Conservation (phyloP, 2,888 invertebrate genomes). For the Lycophotia porphyrea region DNA sequence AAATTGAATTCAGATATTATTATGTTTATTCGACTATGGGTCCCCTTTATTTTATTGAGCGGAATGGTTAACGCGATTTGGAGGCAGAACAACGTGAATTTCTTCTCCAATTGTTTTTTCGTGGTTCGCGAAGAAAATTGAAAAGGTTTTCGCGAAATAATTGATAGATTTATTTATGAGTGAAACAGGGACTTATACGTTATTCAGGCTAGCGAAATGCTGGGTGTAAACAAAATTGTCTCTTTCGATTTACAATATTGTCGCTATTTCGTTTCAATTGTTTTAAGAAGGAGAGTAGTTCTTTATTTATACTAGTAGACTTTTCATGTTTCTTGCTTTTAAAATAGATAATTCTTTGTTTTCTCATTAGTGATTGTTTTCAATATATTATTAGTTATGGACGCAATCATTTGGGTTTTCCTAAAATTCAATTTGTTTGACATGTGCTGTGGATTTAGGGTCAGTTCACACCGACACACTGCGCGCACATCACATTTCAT, state of each 20-base stretch:
- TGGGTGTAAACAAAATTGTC: conserved; percentile 3
- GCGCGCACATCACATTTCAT: no score
- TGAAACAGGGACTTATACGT: conserved; percentile 21
- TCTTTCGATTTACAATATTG: not conserved
- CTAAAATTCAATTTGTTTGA: no score
- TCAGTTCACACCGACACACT: no score
- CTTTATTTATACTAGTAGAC: not conserved
- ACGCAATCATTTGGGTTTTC: no score
- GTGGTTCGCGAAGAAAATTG: conserved; percentile 42
- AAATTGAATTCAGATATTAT: conserved; percentile 79
- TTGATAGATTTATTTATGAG: conserved; percentile 59
- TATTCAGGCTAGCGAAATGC: conserved; percentile 35
- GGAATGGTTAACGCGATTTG: conserved; percentile 66
- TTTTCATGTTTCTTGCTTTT: not conserved
- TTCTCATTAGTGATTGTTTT: not conserved
- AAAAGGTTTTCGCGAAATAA: conserved; percentile 48
- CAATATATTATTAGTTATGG: no score
- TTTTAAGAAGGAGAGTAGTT: not conserved
- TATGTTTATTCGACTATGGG: conserved; percentile 74
- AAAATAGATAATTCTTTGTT: no score
- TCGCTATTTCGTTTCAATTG: not conserved
- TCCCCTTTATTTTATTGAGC: conserved; percentile 72
- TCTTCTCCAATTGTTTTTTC: conserved; percentile 53
- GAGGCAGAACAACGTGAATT: conserved; percentile 52
- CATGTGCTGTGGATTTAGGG: no score